Conservation (phyloP, 2,888 invertebrate species). For the Polydrusus pterygomalis region DNA sequence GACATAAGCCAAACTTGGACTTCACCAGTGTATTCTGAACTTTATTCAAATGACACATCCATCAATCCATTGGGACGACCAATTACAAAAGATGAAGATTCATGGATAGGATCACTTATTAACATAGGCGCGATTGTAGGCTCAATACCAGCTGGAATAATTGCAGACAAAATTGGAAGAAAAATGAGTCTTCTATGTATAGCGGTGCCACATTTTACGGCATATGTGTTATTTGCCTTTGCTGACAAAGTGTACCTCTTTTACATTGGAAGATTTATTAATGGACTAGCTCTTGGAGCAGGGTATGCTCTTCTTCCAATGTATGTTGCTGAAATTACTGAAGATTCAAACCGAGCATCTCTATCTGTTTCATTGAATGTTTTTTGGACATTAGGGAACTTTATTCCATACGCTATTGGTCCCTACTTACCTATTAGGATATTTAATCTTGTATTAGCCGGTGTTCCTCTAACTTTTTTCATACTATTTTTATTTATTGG, state of each 20-base stretch:
- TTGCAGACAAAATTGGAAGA: too few species aligned
- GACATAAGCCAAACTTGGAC: conserved; percentile 32
- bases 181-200: conserved; percentile 69
- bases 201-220: conserved; percentile 60
- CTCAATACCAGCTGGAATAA: conserved; percentile 66
- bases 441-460: conserved; percentile 73
- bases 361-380: conserved; percentile 79
- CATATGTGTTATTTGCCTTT: conserved; percentile 60
- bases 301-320: conserved; percentile 85
- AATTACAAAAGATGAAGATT: conserved; percentile 69
- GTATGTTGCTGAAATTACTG: conserved; percentile 89
- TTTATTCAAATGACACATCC: conserved; percentile 61
- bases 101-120: conserved; percentile 74
- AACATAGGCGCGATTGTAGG: conserved; percentile 75
- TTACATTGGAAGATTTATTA: conserved; percentile 71
- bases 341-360: conserved; percentile 85
- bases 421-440: conserved; percentile 80
- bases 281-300: conserved; percentile 81
- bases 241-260: conserved; percentile 59
- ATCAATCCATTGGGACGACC: conserved; percentile 66
- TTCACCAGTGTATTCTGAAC: conserved; percentile 63
- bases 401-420: conserved; percentile 81
- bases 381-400: conserved; percentile 81
- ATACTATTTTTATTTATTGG: conserved; percentile 77
- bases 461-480: conserved; percentile 74